phyloP scores from a whole-genome alignment of 2,888 invertebrate genomes.

The Philereme vetulata region DNA sequence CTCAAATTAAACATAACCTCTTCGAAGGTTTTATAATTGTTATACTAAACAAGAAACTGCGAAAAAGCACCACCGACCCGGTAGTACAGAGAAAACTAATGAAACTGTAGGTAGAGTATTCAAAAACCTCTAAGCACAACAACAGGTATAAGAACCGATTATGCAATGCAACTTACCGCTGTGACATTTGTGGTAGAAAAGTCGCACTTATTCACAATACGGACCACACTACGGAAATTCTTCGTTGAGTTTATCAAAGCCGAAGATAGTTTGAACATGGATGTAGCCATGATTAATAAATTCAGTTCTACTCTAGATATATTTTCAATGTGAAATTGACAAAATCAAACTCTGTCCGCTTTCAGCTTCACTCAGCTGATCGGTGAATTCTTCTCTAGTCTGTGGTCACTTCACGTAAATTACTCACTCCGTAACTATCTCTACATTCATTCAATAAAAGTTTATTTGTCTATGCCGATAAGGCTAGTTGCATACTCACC shows the following conservation, averaged over 20 bases:
- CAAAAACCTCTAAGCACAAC: neutral
- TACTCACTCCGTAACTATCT: too few species aligned
- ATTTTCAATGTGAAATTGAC: neutral
- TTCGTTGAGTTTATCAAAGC: constrained; percentile 58
- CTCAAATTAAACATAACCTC: too few species aligned
- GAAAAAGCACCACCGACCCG: too few species aligned
- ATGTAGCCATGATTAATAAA: constrained; percentile 63
- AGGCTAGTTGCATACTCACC: too few species aligned
- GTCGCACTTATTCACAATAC: constrained; percentile 60
- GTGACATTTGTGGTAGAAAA: constrained; percentile 68
- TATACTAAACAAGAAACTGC: too few species aligned
- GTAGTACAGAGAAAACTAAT: too few species aligned
- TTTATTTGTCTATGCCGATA: too few species aligned
- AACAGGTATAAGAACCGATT: constrained; percentile 45
- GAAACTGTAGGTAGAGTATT: neutral
- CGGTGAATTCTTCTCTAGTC: too few species aligned
- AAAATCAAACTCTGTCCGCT: constrained; percentile 17
- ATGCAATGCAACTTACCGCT: constrained; percentile 82
- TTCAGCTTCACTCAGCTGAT: neutral
- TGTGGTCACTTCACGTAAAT: too few species aligned
- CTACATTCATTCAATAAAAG: too few species aligned
- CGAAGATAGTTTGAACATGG: constrained; percentile 69
- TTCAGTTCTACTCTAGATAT: neutral
- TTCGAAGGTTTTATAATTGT: too few species aligned
- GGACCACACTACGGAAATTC: constrained; percentile 62